Evolutionary conservation across 2,113 vertebrate genomes (phyloP), one percentile per base, ranked within the genome.

Genomic region (Pygoscelis adeliae): DNA sequence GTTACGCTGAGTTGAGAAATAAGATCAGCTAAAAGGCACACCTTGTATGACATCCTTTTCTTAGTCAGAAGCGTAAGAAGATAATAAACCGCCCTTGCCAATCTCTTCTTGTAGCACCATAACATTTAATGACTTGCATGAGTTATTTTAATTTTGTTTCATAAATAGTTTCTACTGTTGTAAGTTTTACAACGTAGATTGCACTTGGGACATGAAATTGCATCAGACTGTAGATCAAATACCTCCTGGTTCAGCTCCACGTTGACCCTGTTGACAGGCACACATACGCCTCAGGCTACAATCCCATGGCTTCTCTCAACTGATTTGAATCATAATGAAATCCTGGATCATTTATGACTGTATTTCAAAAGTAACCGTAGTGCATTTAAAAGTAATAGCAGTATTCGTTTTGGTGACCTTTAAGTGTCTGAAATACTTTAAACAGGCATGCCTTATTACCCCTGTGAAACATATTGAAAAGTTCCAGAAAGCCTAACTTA

Each of bases 341-440:
- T 29, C 55, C 76, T 63, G 69, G 16, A 71, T 74, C 86, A 83
- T 90, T 95, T 92, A 89, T 62, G 63, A 66, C 80, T n/a, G 30
- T 22, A 86, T 96, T 97, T 94, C 91, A 91, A 92, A 91, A 83
- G 79, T 44, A 90, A 95, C 58, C 2, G 0, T 9, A 70, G 32
- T 15, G 61, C 47, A 89, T 87, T 96, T 94, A 92, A 66, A 90
- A 95, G 94, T 74, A 92, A 93, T 27, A 90, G 74, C 85, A 63
- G 76, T 23, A 81, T 63, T 95, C 72, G 44, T 94, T 93, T 87
- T 53, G 5, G 47, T 77, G 88, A 93, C 90, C 63, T 93, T 65
- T 50, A 90, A 83, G 90, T 58, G 80, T 70, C 86, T 92, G 80
- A 83, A 93, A 88, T 74, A 62, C n/a, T 90, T 94, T 42, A 86